Evolutionary conservation across 2,797 vertebrate species (phyloP), one percentile per base, ranked within the genome.

Genomic region (Hypotaenidia philippensis): DNA sequence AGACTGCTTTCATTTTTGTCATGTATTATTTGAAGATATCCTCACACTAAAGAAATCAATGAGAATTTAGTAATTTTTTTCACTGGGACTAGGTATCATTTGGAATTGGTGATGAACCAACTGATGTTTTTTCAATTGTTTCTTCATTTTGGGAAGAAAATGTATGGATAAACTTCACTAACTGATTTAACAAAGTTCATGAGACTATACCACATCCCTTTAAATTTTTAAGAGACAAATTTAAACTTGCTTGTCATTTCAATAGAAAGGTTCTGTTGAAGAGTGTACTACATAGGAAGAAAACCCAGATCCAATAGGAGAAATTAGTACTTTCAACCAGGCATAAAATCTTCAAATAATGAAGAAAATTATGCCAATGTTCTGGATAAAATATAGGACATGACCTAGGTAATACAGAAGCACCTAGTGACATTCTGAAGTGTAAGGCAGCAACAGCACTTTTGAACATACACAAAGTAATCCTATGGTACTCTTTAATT

Each of bases 151-250:
- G 25, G 77, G 38, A 77, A 77, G 23, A 77, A 91, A 57, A 65
- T 36, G 1, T 27, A 53, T 29, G 9, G 2, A 6, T 36, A 38
- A 0, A 0, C 14, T 52, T 80, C 20, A 72, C 9, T 61, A 60
- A 56, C 13, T 41, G 4, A 17, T 86, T 86, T 80, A 41, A 55
- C 21, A 76, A 83, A 69, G 12, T 89, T 83, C 31, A 68, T 36
- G 20, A 83, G 8, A 71, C 10, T 36, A 40, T 49, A 60, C 5
- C 18, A 10, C n/a, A 6, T 80, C 36, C 40, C 13, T 85, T 92
- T 27, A 79, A 31, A 22, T 41, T 85, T 1, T 40, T 69, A 40
- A 81, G 15, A 72, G 8, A 41, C 3, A 87, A 47, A 20, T 2
- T 49, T 75, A 65, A 83, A 18, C 6, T 5, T 59, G 55, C 65